Evolutionary conservation across 1,140 invertebrate genomes (phyloP), one percentile per base, ranked within the genome.

Genomic region (Parasteatoda tepidariorum): DNA sequence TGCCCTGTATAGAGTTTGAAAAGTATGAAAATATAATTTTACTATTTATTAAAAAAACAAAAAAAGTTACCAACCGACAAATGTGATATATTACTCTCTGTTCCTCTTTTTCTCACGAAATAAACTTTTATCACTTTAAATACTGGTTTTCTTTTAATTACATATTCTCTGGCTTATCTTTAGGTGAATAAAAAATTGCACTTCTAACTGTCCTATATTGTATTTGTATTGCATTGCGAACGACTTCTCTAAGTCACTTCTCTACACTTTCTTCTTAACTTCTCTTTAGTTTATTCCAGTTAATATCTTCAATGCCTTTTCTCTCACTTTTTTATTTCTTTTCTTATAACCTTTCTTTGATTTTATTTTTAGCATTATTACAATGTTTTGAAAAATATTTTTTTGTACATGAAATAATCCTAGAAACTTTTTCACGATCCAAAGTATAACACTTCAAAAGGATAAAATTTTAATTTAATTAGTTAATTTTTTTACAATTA

Each of bases 201-300:
- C n/a, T n/a, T n/a, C n/a, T n/a, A n/a, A n/a, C n/a, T n/a, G n/a
- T n/a, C n/a, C n/a, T n/a, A n/a, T n/a, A n/a, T n/a, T n/a, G n/a
- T n/a, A n/a, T n/a, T n/a, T n/a, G n/a, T n/a, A n/a, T n/a, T n/a
- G n/a, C n/a, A n/a, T n/a, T n/a, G n/a, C n/a, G n/a, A n/a, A n/a
- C n/a, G n/a, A n/a, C n/a, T n/a, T n/a, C n/a, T n/a, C n/a, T n/a
- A n/a, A n/a, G n/a, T n/a, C n/a, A n/a, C n/a, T n/a, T n/a, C n/a
- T n/a, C 18, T 26, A n/a, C 57, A 59, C 71, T 74, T 34, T 41
- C 15, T 62, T 66, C 74, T 78, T 57, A 66, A 26, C 34, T 26
- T 55, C 62, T 78, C 61, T 78, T 66, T 78, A 66, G 74, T 78
- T 78, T 78, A 66, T 78, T 78, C 74, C 62, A 78, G 74, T 78